A percentile compares a stretch with the other conserved stretches of the same genome.
phyloP scores from a whole-genome alignment of 1,140 invertebrate genomes.

The Leptinotarsa defecta region DNA sequence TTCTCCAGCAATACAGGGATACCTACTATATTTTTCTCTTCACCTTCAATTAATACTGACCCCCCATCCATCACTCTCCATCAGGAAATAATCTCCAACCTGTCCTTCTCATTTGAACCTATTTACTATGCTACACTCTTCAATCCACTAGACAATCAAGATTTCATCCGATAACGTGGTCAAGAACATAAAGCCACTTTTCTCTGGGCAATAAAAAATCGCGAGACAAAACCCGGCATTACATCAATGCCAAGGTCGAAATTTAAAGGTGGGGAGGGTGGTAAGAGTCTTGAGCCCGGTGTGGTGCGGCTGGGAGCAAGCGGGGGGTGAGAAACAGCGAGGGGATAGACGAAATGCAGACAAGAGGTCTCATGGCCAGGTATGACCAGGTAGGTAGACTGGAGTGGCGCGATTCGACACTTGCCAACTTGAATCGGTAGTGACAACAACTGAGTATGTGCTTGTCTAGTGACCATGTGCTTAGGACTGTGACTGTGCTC shows the following conservation, averaged over 20 bases:
- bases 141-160: slow-evolving; percentile 2
- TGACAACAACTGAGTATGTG: background rate
- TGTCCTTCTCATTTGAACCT: background rate
- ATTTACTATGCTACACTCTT: background rate
- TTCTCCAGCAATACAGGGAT: no score
- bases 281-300: slow-evolving; percentile 9
- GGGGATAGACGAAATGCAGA: slow-evolving; percentile 19
- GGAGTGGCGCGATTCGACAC: slow-evolving; percentile 15
- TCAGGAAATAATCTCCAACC: background rate
- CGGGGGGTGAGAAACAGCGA: slow-evolving; percentile 8
- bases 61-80: background rate
- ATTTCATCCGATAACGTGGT: slow-evolving; percentile 5
- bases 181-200: slow-evolving; percentile 2
- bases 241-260: slow-evolving; percentile 16
- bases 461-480: slow-evolving; percentile 13
- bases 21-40: no score
- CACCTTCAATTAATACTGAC: background rate
- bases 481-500: slow-evolving; percentile 1
- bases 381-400: slow-evolving; percentile 26
- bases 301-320: slow-evolving; percentile 7
- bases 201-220: background rate
- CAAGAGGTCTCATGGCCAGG: slow-evolving; percentile 21
- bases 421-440: slow-evolving; percentile 19
- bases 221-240: slow-evolving; percentile 7
- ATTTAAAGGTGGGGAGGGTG: slow-evolving; percentile 10